Conservation (phyloP, 1,140 invertebrate species). For the Cherax quadricarinatus region DNA sequence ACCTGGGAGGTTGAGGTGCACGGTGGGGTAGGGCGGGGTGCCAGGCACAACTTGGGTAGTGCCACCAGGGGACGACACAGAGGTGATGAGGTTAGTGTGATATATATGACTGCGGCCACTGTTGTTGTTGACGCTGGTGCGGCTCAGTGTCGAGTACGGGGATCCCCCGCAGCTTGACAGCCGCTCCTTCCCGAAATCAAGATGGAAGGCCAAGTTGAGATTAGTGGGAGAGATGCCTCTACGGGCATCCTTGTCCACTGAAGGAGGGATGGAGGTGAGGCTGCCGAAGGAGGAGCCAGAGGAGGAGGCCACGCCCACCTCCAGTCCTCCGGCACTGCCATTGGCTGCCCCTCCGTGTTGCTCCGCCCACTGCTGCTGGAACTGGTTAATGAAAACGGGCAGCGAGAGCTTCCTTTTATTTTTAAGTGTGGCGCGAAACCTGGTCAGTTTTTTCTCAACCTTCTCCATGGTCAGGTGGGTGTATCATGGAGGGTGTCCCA, state of each 20-base stretch:
- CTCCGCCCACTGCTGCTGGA: slow-evolving; percentile 72
- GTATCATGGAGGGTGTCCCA: not conserved
- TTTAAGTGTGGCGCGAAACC: slow-evolving; percentile 72
- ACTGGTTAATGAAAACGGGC: slow-evolving; percentile 73
- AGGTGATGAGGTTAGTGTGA: slow-evolving; percentile 58
- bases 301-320: slow-evolving; percentile 2
- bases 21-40: slow-evolving; percentile 43
- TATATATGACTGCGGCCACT: not conserved
- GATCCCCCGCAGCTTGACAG: slow-evolving; percentile 8
- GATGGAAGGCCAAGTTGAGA: slow-evolving; percentile 12
- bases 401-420: slow-evolving; percentile 71
- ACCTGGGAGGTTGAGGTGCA: slow-evolving; percentile 59
- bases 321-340: not conserved
- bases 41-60: slow-evolving; percentile 43
- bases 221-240: slow-evolving; percentile 21
- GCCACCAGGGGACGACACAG: slow-evolving; percentile 58
- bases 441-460: slow-evolving; percentile 71
- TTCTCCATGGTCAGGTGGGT: slow-evolving; percentile 62
- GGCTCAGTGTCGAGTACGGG: slow-evolving; percentile 26
- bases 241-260: slow-evolving; percentile 43
- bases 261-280: slow-evolving; percentile 55
- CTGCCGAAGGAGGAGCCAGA: slow-evolving; percentile 44
- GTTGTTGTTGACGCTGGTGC: no score
- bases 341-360: slow-evolving; percentile 17
- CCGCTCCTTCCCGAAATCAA: slow-evolving; percentile 38